A percentile compares a stretch with the other conserved stretches of the same genome.
phyloP scores from a whole-genome alignment of 2,113 vertebrate species.

The Turnix velox region DNA sequence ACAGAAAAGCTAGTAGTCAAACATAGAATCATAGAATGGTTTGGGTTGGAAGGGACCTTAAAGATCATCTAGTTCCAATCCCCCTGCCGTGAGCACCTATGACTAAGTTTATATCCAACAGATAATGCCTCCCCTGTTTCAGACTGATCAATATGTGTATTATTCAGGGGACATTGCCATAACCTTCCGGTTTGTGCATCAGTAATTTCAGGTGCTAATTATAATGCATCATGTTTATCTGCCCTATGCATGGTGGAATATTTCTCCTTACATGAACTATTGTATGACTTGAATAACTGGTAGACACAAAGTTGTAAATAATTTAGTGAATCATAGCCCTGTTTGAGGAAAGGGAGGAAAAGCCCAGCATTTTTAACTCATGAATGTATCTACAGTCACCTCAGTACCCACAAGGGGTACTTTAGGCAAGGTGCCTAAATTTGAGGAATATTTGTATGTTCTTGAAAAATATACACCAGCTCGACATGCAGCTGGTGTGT shows the following conservation, averaged over 20 bases:
- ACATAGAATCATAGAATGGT: too few species aligned
- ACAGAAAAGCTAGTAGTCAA: background rate
- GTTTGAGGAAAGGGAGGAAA: background rate
- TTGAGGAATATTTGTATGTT: background rate
- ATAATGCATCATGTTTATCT: background rate
- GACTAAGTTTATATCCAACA: background rate
- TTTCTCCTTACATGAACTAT: background rate
- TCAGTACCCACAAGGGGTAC: too few species aligned
- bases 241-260: background rate
- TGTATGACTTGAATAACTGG: background rate
- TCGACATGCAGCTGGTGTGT: background rate
- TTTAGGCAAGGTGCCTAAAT: background rate
- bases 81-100: too few species aligned
- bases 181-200: background rate
- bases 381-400: background rate
- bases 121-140: background rate
- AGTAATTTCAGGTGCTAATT: background rate
- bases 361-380: background rate
- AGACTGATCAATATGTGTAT: background rate
- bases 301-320: background rate
- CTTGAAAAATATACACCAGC: background rate
- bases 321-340: background rate
- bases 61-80: too few species aligned
- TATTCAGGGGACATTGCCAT: background rate
- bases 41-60: too few species aligned